Conservation (phyloP, 1,140 invertebrate species). For the Drosophila micromelanica region DNA sequence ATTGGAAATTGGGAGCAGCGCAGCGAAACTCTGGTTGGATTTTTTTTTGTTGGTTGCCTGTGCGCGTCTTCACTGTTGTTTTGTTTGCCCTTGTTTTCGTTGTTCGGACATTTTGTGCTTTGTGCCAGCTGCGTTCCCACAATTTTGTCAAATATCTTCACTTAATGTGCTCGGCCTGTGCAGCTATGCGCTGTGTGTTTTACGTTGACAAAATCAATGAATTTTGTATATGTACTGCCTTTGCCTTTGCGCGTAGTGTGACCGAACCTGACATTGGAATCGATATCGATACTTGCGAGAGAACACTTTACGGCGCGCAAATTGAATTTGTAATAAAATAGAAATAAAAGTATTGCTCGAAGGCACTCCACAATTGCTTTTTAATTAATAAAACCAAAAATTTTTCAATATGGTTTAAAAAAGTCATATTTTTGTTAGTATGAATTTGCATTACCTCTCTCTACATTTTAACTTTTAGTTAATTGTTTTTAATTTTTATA, state of each 20-base stretch:
- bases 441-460: no score
- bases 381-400: neutral
- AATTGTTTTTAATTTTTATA: no score
- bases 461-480: no score
- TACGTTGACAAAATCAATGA: slow-evolving; percentile 84
- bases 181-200: slow-evolving; percentile 70
- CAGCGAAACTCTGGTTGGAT: slow-evolving; percentile 63
- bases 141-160: slow-evolving; percentile 63
- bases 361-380: no score
- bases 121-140: slow-evolving; percentile 46
- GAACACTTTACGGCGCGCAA: slow-evolving; percentile 1
- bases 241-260: slow-evolving; percentile 35
- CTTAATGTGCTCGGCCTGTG: slow-evolving; percentile 49
- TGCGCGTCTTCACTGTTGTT: slow-evolving; percentile 24
- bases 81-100: neutral
- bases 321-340: neutral
- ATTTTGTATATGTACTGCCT: slow-evolving; percentile 75
- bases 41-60: neutral
- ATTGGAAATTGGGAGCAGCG: slow-evolving; percentile 54
- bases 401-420: neutral
- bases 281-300: slow-evolving; percentile 18
- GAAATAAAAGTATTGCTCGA: no score
- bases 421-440: no score
- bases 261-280: slow-evolving; percentile 18
- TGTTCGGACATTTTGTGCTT: slow-evolving; percentile 33